Evolutionary conservation across 2,797 vertebrate species (phyloP), one percentile per base, ranked within the genome.

Genomic region (Scolopax bukidnonensis): DNA sequence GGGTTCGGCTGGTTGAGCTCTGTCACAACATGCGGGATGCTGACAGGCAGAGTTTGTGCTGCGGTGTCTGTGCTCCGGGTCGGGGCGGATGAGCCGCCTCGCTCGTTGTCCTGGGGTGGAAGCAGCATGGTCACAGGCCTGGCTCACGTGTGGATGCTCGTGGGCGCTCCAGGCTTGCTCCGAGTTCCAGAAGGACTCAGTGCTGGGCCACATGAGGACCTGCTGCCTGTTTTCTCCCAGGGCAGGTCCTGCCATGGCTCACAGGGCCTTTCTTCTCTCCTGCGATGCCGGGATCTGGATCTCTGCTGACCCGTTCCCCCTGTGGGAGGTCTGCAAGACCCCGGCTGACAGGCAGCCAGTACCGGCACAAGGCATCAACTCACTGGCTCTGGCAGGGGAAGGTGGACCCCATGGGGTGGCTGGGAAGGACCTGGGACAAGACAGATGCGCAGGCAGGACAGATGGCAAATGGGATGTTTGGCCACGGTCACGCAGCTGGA

Each of bases 21-120:
- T 1, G 1, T 56, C 24, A 6, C 4, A 45, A 50, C 54, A 6
- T 1, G 1, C 2, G 0, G 1, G 20, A 14, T 0, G 1, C 54
- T 82, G 75, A 32, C 4, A 8, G 48, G 9, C n/a, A 54, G 75
- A 6, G 16, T 74, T 85, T 88, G 50, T 65, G 65, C 71, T 56
- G 60, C 60, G 41, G 11, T 33, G 54, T 70, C 68, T 7, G 16
- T 54, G 54, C 67, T 67, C 32, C 0, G 3, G 23, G 28, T 50
- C 11, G 15, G 63, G 33, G 28, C 1, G 1, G 48, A n/a, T 38
- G 21, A 81, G 61, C 65, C 0, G 0, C 41, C 36, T 69, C 16
- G 3, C 45, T 84, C 1, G 1, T 30, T n/a, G 16, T 33, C n/a
- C 18, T 7, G 38, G 32, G 7, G 18, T 75, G 57, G 43, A 88